phyloP scores from a whole-genome alignment of 2,113 vertebrate genomes.

The Proteles cristata region DNA sequence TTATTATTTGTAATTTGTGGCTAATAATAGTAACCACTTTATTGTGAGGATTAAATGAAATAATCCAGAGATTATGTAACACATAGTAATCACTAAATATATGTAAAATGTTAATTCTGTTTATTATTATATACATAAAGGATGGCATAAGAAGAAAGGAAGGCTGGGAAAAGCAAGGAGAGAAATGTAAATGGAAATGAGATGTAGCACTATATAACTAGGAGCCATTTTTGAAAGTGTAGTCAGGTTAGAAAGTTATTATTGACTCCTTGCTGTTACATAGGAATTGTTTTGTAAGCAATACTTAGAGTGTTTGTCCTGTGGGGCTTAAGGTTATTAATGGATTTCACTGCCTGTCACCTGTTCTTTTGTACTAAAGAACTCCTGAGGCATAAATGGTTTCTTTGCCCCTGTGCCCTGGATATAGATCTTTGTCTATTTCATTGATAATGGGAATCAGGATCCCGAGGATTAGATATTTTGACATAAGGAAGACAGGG shows the following conservation, averaged over 20 bases:
- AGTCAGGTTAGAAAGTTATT: not conserved
- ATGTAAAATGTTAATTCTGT: fast-evolving
- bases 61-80: not conserved
- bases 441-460: not conserved
- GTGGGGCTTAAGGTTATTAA: not conserved
- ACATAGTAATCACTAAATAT: not conserved
- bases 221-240: not conserved
- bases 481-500: not conserved
- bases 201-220: not conserved
- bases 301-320: not conserved
- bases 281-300: slow-evolving; percentile 50
- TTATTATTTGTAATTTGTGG: not conserved
- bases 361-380: slow-evolving; percentile 12
- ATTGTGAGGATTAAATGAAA: not conserved
- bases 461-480: not conserved
- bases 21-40: not conserved
- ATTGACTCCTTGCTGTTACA: not conserved
- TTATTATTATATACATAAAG: not conserved
- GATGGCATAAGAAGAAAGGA: not conserved
- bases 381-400: not conserved
- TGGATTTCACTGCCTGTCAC: not conserved
- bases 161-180: not conserved
- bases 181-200: not conserved
- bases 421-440: not conserved
- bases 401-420: not conserved